Base-by-base conservation (phyloP, 1,140 invertebrate species). In the Dolichoris vasculosae region DNA sequence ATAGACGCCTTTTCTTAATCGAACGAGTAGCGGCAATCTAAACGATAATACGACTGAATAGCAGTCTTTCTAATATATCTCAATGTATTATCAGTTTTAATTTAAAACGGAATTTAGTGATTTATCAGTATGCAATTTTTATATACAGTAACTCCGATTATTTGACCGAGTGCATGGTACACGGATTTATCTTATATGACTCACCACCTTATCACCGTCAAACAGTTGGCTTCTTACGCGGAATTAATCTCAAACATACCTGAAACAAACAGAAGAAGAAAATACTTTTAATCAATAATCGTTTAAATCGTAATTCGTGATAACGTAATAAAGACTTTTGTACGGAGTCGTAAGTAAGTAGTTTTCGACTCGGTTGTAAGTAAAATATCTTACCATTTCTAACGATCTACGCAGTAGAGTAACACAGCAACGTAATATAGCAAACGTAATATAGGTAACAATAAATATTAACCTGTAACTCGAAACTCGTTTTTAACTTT, bases 181-280 rank as follows among this genome's bases (percentile, higher is more conserved):
- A 40, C 26, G 48, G 23, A 86, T 77, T 75, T 82, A 67, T 86
- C 84, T 77, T 13, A 15, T n/a, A 51, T 86, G 79, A 86, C 85
- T 86, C 85, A 86, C 85, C 80, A n/a, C 35, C 73, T 86, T 86
- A 86, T 86, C 80, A 48, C 51, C 46, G 30, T 76, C 63, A 32
- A 77, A 77, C 71, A 78, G 84, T 86, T 77, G 55, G 26, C 35
- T 51, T 55, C 59, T 81, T 55, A 67, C 30, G 23, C 69, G 17
- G 51, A 63, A 67, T 82, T 55, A 67, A 51, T 82, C 69, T 78
- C 17, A 26, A 69, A 40, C 71, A 64, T 86, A 86, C 85, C 85
- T 86, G 85, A 77, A 86, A 86, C 73, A 86, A 17, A 85, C 51
- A 51, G 23, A 81, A 48, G 32, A 75, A 38, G 26, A 73, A 73